Conservation (phyloP, 2,888 invertebrate species). For the Pristionchus mayeri region DNA sequence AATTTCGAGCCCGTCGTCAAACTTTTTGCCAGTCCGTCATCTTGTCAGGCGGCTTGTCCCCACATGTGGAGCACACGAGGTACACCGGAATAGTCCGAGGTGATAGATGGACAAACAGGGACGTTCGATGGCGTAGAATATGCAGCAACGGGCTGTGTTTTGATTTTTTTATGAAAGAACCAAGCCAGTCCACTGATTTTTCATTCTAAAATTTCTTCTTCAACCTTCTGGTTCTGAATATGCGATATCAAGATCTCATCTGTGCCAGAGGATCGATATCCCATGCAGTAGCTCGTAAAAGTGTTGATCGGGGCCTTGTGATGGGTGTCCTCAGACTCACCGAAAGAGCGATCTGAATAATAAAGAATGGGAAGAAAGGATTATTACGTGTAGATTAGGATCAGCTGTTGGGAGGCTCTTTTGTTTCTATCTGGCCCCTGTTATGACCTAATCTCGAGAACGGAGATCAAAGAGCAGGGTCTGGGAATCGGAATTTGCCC, state of each 20-base stretch:
- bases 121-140: too few species aligned
- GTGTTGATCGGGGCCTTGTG: slow-evolving; percentile 31
- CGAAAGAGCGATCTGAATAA: slow-evolving; percentile 28
- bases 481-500: background rate
- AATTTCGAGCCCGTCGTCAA: slow-evolving; percentile 1
- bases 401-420: slow-evolving; percentile 30
- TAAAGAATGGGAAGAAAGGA: background rate
- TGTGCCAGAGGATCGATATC: too few species aligned
- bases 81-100: slow-evolving; percentile 2
- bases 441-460: slow-evolving; percentile 21
- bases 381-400: slow-evolving; percentile 37
- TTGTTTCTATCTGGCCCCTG: background rate
- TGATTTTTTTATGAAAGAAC: too few species aligned
- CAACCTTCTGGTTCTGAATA: too few species aligned
- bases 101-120: background rate
- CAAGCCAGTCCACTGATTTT: too few species aligned
- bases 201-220: too few species aligned
- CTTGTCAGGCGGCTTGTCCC: background rate
- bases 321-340: slow-evolving; percentile 9
- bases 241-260: too few species aligned
- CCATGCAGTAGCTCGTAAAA: slow-evolving; percentile 5
- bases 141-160: too few species aligned
- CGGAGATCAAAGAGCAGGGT: background rate
- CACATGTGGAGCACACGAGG: slow-evolving; percentile 26
- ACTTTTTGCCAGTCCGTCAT: background rate